Conservation (phyloP, 30 jellyfish, hydroid and myxozoan genomes). For the Aurelia sp. region DNA sequence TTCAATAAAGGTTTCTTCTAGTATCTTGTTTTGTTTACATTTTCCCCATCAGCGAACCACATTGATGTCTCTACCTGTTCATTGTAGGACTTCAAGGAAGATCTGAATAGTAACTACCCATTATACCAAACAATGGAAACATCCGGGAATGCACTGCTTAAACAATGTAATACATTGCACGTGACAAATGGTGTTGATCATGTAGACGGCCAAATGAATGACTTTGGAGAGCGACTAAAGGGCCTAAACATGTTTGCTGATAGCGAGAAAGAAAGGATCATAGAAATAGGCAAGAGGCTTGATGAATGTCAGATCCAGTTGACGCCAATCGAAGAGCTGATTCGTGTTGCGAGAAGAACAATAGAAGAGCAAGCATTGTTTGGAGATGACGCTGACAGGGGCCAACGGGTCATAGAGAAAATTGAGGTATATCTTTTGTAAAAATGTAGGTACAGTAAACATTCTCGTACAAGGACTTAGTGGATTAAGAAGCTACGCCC, state of each 20-base stretch:
- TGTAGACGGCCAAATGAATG: conserved; percentile 70
- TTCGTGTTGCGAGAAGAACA: conserved; percentile 61
- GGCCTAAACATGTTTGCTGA: conserved; percentile 73
- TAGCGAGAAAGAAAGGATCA: conserved; percentile 65
- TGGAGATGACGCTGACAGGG: conserved; percentile 83
- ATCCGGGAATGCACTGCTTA: conserved; percentile 58
- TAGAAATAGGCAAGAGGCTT: conserved; percentile 55
- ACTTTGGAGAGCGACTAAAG: conserved; percentile 63
- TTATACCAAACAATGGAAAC: conserved; percentile 39
- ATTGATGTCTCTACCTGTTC: background rate
- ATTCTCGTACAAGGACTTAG: too few species aligned
- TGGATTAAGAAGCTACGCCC: too few species aligned
- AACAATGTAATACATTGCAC: conserved; percentile 49
- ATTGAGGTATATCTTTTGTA: conserved; percentile 56
- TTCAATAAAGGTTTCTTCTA: too few species aligned
- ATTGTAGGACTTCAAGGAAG: conserved; percentile 79
- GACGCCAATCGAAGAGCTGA: conserved; percentile 78
- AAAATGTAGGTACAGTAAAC: too few species aligned
- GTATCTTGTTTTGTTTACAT: too few species aligned
- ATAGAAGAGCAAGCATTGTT: conserved; percentile 48
- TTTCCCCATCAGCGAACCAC: too few species aligned
- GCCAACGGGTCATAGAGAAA: conserved; percentile 48
- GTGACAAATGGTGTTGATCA: conserved; percentile 82
- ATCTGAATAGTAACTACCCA: conserved; percentile 72
- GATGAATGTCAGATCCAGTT: conserved; percentile 78